A percentile compares a stretch with the other conserved stretches of the same genome.
phyloP scores from a whole-genome alignment of 2,888 invertebrate species.

The Drosophila flavopinicola region DNA sequence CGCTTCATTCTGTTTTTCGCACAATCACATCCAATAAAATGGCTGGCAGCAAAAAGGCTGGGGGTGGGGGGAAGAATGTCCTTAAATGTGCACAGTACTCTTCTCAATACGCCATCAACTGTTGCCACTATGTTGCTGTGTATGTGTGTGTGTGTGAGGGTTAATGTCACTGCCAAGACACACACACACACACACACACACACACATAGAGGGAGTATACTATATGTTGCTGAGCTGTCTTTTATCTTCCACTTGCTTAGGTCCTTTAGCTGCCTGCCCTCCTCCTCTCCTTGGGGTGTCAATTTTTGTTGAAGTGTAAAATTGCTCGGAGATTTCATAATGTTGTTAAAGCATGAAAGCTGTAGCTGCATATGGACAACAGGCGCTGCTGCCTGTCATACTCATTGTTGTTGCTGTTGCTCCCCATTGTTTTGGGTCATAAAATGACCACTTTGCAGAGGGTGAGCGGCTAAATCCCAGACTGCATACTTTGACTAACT shows the following conservation, averaged over 20 bases:
- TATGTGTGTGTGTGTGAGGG: slow-evolving; percentile 38
- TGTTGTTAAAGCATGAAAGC: slow-evolving; percentile 62
- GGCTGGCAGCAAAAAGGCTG: slow-evolving; percentile 45
- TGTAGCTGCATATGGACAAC: slow-evolving; percentile 49
- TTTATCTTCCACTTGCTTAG: slow-evolving; percentile 76
- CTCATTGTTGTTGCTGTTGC: slow-evolving; percentile 10
- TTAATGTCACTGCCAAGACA: slow-evolving; percentile 60
- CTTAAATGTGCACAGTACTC: not conserved
- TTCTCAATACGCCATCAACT: slow-evolving; percentile 58
- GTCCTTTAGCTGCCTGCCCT: slow-evolving; percentile 18
- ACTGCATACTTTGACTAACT: slow-evolving; percentile 40
- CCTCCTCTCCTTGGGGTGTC: slow-evolving; percentile 51
- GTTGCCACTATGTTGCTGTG: slow-evolving; percentile 29
- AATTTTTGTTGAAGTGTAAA: slow-evolving; percentile 78
- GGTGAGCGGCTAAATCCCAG: slow-evolving; percentile 43
- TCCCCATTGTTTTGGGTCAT: slow-evolving; percentile 44
- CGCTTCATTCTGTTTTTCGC: slow-evolving; percentile 67
- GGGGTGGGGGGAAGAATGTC: slow-evolving; percentile 9
- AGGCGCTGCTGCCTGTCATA: slow-evolving; percentile 1
- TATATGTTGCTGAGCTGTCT: slow-evolving; percentile 55
- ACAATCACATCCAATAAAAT: slow-evolving; percentile 78
- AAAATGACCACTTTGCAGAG: slow-evolving; percentile 52
- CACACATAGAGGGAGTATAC: slow-evolving; percentile 1
- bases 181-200: slow-evolving; percentile 16
- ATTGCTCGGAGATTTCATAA: slow-evolving; percentile 77